Percentiles rank a stretch among this genome's conserved stretches.
phyloP scores from a whole-genome alignment of 2,888 invertebrate genomes.

The Ischnus inquisitorius region DNA sequence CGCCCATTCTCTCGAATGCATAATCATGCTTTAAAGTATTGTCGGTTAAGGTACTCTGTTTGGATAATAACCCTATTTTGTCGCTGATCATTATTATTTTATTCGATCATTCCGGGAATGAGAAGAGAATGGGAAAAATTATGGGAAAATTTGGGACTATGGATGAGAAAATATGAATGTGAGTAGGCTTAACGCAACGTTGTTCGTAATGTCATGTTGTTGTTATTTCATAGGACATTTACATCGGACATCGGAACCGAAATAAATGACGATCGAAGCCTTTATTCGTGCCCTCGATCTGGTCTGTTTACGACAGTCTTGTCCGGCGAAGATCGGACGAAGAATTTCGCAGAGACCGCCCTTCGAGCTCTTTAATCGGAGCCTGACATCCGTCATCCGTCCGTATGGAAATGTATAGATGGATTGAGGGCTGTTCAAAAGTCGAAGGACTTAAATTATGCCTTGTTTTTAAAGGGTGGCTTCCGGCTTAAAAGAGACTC shows the following conservation, averaged over 20 bases:
- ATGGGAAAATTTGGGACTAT: background rate
- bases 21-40: too few relatives aligned
- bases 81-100: too few relatives aligned
- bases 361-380: conserved; percentile 55
- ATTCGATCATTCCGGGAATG: too few relatives aligned
- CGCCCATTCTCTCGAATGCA: too few relatives aligned
- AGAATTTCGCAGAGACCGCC: conserved; percentile 61
- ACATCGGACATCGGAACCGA: conserved; percentile 41
- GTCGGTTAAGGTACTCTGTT: too few relatives aligned
- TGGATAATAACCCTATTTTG: too few relatives aligned
- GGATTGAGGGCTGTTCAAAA: conserved; percentile 37
- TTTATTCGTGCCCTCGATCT: conserved; percentile 36
- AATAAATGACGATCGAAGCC: conserved; percentile 39
- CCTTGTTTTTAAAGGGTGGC: conserved; percentile 21
- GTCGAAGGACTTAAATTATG: conserved; percentile 26
- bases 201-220: background rate
- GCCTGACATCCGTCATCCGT: conserved; percentile 53
- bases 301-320: conserved; percentile 58
- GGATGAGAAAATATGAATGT: too few relatives aligned
- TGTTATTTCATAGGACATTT: conserved; percentile 9
- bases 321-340: conserved; percentile 47
- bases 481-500: conserved; percentile 26
- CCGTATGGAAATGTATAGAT: conserved; percentile 46
- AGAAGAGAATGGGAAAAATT: too few relatives aligned
- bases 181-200: too few relatives aligned